Evolutionary conservation across 2,888 invertebrate species (phyloP).

Genomic region (Anthophora plumipes): DNA sequence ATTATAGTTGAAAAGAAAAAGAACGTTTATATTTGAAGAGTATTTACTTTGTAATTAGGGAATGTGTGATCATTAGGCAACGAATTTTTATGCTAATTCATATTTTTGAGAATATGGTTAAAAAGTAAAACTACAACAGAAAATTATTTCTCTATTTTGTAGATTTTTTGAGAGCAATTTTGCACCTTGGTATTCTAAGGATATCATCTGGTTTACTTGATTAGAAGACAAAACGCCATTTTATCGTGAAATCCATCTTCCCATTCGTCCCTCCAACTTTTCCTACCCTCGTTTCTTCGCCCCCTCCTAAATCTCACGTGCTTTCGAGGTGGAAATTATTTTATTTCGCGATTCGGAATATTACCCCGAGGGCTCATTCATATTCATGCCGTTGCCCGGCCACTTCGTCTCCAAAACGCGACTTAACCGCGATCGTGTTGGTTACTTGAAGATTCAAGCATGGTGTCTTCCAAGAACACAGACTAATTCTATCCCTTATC

Average conservation of each 20-base stretch:
- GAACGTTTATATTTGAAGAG: too few species aligned
- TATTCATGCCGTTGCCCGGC: constrained; percentile 77
- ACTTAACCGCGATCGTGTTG: constrained; percentile 64
- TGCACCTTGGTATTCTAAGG: too few species aligned
- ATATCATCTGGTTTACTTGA: too few species aligned
- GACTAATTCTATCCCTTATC: constrained; percentile 62
- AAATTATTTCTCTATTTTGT: too few species aligned
- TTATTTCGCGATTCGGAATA: constrained; percentile 75
- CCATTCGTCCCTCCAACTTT: background rate
- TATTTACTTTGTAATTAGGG: too few species aligned
- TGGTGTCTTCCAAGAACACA: constrained; percentile 52
- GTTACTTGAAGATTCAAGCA: constrained; percentile 70
- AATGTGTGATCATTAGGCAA: too few species aligned
- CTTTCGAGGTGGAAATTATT: constrained; percentile 71
- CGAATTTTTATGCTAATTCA: too few species aligned
- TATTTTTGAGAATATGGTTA: too few species aligned
- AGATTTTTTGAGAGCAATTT: too few species aligned
- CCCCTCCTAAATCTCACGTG: constrained; percentile 17
- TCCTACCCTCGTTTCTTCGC: background rate
- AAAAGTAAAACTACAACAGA: too few species aligned
- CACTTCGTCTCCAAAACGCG: constrained; percentile 76
- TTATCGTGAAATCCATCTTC: background rate
- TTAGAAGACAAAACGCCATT: background rate
- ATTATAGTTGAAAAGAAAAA: too few species aligned
- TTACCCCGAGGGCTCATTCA: constrained; percentile 75